A percentile compares a stretch with the other conserved stretches of the same genome.
Conservation (phyloP, 2,888 invertebrate genomes). For the Tenthredo livida region DNA sequence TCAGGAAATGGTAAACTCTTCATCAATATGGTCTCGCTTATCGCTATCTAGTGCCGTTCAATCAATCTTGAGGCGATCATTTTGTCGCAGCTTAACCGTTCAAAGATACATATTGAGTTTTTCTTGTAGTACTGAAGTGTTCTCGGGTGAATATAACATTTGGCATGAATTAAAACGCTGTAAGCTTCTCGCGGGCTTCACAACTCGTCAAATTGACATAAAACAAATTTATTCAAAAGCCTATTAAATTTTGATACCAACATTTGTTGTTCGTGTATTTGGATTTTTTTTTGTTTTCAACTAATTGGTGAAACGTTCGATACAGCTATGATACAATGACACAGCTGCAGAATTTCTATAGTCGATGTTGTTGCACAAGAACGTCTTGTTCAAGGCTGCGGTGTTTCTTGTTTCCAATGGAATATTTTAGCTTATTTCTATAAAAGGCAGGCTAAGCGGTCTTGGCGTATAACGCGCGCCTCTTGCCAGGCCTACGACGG, state of each 20-base stretch:
- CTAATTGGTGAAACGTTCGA: slow-evolving; percentile 33
- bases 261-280: neutral
- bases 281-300: slow-evolving; percentile 6
- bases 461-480: slow-evolving; percentile 49
- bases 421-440: slow-evolving; percentile 61
- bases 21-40: neutral
- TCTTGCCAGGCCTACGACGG: slow-evolving; percentile 39
- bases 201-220: neutral
- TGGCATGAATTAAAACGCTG: neutral
- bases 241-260: neutral
- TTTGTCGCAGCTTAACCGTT: neutral
- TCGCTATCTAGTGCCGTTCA: neutral
- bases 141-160: neutral
- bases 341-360: slow-evolving; percentile 60
- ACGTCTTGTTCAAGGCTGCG: slow-evolving; percentile 62
- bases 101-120: neutral
- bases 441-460: slow-evolving; percentile 62
- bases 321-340: slow-evolving; percentile 56
- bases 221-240: neutral
- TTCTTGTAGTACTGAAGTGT: neutral
- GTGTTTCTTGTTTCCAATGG: slow-evolving; percentile 62
- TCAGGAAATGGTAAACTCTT: slow-evolving; percentile 37
- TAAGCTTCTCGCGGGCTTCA: neutral
- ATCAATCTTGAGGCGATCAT: neutral
- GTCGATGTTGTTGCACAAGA: slow-evolving; percentile 60